Percentiles rank a stretch among this genome's conserved stretches.
These are phyloP conservation scores for Pelecanus crispus DNA, from an alignment of 2,113 vertebrate genomes.

Conservation along the genomic window DNA sequence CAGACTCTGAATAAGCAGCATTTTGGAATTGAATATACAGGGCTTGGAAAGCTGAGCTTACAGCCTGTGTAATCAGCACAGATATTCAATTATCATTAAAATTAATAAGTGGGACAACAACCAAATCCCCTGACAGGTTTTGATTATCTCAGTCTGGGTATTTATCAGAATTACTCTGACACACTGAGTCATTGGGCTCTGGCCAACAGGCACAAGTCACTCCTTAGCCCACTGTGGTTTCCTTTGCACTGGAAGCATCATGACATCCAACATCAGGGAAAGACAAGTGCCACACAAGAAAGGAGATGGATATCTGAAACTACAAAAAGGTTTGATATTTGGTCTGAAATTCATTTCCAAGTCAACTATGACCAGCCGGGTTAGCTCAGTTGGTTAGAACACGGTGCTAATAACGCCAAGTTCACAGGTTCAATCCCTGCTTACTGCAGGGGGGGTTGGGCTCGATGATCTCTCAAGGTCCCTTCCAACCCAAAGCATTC, in stretches of 20 bases:
- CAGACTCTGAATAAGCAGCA: not conserved
- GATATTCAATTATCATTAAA: constrained; percentile 30
- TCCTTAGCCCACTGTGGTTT: not conserved
- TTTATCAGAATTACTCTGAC: constrained; percentile 16
- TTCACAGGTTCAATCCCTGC: too few relatives aligned
- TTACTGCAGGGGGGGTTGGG: too few relatives aligned
- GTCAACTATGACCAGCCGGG: too few relatives aligned
- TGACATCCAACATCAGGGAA: not conserved
- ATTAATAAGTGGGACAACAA: constrained; percentile 31
- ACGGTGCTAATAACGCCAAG: too few relatives aligned
- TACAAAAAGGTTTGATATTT: not conserved
- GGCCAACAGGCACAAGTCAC: rapidly evolving
- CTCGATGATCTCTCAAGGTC: too few relatives aligned
- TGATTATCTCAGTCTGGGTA: not conserved
- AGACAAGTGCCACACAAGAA: not conserved
- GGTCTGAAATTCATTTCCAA: not conserved
- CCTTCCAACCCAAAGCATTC: too few relatives aligned
- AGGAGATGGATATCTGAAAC: not conserved
- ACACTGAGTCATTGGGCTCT: not conserved
- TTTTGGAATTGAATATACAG: not conserved
- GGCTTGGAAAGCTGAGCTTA: not conserved
- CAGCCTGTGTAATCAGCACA: not conserved
- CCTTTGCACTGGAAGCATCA: not conserved
- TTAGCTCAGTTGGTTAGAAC: too few relatives aligned
- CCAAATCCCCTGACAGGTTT: not conserved